Conservation (phyloP, 2,797 vertebrate species). For the Alectoris magna region DNA sequence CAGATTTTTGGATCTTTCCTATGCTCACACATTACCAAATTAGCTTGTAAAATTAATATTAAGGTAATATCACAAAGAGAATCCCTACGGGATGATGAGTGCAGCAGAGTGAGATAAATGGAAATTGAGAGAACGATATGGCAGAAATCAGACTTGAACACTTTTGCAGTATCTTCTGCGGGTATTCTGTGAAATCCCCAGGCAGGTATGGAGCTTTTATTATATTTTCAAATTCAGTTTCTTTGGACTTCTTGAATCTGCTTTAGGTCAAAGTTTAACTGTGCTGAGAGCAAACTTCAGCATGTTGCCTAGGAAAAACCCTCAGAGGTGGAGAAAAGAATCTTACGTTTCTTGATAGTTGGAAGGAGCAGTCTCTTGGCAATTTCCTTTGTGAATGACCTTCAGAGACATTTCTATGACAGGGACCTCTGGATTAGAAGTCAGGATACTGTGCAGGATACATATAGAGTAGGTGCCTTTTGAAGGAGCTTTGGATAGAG, state of each 20-base stretch:
- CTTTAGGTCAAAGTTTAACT: neutral
- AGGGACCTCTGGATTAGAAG: neutral
- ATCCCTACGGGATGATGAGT: neutral
- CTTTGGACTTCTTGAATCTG: neutral
- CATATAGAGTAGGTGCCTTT: neutral
- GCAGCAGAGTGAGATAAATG: neutral
- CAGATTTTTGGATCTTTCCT: neutral
- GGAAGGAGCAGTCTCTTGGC: neutral
- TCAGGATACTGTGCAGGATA: neutral
- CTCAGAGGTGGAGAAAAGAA: neutral
- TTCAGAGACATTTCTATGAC: neutral
- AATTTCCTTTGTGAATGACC: neutral
- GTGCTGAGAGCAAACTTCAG: neutral
- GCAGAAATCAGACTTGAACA: neutral
- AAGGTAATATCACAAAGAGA: neutral
- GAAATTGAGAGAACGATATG: neutral
- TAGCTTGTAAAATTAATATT: neutral
- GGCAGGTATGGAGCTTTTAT: neutral
- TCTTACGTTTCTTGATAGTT: neutral
- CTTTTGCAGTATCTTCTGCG: neutral
- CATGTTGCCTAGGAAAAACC: neutral
- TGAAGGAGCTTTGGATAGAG: neutral
- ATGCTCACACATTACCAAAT: neutral
- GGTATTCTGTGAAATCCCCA: neutral
- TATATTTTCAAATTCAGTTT: neutral